Evolutionary conservation across 2,113 vertebrate species (phyloP).

Genomic region (Elephantulus edwardii): DNA sequence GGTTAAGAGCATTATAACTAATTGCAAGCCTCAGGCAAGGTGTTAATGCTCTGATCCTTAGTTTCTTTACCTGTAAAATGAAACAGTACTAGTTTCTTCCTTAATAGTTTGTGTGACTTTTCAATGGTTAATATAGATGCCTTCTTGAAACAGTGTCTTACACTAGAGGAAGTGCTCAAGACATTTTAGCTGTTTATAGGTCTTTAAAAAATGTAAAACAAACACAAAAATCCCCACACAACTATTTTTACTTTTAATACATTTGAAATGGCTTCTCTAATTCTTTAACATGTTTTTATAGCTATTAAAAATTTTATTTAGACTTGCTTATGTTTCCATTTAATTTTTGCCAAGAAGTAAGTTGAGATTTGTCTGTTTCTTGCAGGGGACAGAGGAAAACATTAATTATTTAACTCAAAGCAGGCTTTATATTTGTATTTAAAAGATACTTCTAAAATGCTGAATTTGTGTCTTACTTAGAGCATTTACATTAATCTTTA

Average conservation of each 20-base stretch:
- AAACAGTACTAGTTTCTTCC: not conserved
- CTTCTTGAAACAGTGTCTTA: not conserved
- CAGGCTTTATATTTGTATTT: not conserved
- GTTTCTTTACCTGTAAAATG: not conserved
- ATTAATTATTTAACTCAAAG: not conserved
- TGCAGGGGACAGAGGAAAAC: not conserved
- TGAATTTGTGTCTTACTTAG: not conserved
- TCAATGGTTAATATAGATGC: not conserved
- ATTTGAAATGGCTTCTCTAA: slow-evolving; percentile 13
- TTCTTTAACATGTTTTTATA: not conserved
- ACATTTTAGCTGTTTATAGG: not conserved
- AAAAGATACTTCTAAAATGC: slow-evolving; percentile 22
- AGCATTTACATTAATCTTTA: slow-evolving; percentile 5
- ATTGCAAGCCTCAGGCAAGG: not conserved
- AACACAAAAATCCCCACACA: not conserved
- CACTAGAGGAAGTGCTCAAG: not conserved
- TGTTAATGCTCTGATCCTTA: not conserved
- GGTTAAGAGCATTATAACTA: not conserved
- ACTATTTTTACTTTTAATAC: not conserved
- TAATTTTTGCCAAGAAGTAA: slow-evolving; percentile 8
- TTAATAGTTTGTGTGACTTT: not conserved
- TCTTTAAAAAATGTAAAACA: not conserved
- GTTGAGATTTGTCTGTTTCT: slow-evolving; percentile 10
- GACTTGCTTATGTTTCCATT: not conserved
- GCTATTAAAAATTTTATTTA: not conserved